Evolutionary conservation across 2,113 vertebrate species (phyloP), one percentile per base, ranked within the genome.

Genomic region (Psilopogon haemacephalus): DNA sequence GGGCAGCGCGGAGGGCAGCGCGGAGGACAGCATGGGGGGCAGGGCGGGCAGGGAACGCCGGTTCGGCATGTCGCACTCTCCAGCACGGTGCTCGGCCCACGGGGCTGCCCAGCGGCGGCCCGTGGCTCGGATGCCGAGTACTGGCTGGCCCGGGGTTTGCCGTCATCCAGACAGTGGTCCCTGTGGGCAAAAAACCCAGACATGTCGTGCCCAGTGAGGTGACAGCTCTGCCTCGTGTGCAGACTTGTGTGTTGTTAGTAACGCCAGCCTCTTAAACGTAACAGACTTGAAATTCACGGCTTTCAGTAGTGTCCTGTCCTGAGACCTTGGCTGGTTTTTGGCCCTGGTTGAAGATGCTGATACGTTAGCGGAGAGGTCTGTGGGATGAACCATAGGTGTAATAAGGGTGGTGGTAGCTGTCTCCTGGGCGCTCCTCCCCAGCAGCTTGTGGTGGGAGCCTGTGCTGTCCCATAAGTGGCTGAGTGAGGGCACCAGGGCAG

Each of bases 401-500:
- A 1, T 40, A 6, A 26, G 37, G 15, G 54, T 46, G 58, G 46
- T 2, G 0, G 16, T 19, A 12, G 12, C 11, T 40, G 32, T 50
- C 35, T 21, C n/a, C 7, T 1, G 4, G n/a, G n/a, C 30, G 15
- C 4, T 30, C 37, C 19, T 0, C 37, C 37, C 3, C 2, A 2
- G 32, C 32, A 46, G 62, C 15, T 0, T 27, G 2, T 10, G 32
- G 32, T 46, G 28, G 16, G 7, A 42, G 30, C 40, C 14, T 0
- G 2, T 10, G 0, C 30, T 35, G 42, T 32, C 24, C 24, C 42
- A 2, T 28, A 7, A 30, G 58, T 13, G 59, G 32, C 0, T 4
- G 8, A 27, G 33, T 1, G 1, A 59, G 71, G 46, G 12, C 48
- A 19, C 13, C 7, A 2, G 35, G 21, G 6, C 26, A 69, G 38